Base-by-base conservation (phyloP, 2,797 vertebrate genomes). In the Bovichtus variegatus region DNA sequence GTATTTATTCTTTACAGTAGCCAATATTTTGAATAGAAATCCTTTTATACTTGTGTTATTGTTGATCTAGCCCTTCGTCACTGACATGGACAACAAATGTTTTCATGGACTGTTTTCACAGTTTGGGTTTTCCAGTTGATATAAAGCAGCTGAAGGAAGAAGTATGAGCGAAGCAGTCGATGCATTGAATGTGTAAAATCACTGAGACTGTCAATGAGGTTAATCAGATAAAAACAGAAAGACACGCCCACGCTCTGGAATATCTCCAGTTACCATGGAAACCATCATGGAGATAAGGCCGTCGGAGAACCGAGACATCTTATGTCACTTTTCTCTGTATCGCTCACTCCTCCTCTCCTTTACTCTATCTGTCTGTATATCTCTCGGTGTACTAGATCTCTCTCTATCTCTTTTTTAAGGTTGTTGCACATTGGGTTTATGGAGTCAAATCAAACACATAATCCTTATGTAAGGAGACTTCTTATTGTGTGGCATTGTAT, bases 201-300 rank as follows among this genome's bases (percentile, higher is more conserved):
- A 73, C 41, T 44, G 73, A 76, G 74, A 76, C 77, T 74, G 84
- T 82, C 78, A 67, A 80, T 55, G 81, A 87, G 87, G 89, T 93
- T 92, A 93, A 91, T 92, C 90, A 90, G 86, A 91, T 89, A 87
- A 91, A 84, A 88, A 88, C 51, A 81, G 76, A 83, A 87, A 90
- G 90, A 91, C 88, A 91, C 84, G 36, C 90, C 87, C 87, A 88
- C 63, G 74, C 85, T 31, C 88, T 92, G 90, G 88, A 93, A 93
- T 87, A 91, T 93, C 90, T 91, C 87, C 82, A 89, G 92, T 94
- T 93, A 87, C 93, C 89, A 93, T 94, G 87, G 92, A 91, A 92
- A 94, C 91, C 87, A 88, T 88, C 81, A 81, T 54, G 54, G 83
- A 88, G 86, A 80, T 81, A 83, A n/a, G 84, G 80, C 76, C 36